phyloP scores from a whole-genome alignment of 2,113 vertebrate genomes.

The Lynx canadensis region DNA sequence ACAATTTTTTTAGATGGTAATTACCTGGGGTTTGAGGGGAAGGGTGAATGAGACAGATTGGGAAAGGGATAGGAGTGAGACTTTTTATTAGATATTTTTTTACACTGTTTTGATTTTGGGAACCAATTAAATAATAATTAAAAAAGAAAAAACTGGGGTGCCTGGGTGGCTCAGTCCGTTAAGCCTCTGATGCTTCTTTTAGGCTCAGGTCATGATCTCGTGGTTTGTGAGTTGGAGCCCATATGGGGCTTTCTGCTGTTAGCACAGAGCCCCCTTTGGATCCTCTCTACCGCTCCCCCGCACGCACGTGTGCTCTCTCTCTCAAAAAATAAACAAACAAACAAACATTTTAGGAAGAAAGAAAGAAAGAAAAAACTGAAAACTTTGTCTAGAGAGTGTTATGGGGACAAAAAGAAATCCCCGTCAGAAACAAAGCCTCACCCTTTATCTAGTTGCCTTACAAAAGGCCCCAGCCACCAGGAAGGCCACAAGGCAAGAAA shows the following conservation, averaged over 20 bases:
- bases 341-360: too few species aligned
- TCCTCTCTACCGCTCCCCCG: too few species aligned
- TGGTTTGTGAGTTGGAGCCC: too few species aligned
- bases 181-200: too few species aligned
- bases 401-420: neutral
- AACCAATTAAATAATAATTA: neutral
- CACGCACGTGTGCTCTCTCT: too few species aligned
- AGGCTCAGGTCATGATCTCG: too few species aligned
- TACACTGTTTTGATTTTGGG: neutral
- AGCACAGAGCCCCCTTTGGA: too few species aligned
- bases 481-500: neutral
- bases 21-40: neutral
- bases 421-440: neutral
- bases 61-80: neutral
- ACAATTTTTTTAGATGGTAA: neutral
- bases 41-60: neutral
- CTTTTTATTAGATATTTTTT: neutral
- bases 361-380: neutral
- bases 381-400: neutral
- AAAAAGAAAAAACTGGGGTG: too few species aligned
- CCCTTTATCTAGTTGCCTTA: neutral
- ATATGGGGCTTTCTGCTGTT: too few species aligned
- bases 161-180: too few species aligned
- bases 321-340: too few species aligned
- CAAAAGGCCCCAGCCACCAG: neutral